These are phyloP conservation scores for Pangasius macronema DNA, from an alignment of 2,797 vertebrate species.

Conservation along the genomic window DNA sequence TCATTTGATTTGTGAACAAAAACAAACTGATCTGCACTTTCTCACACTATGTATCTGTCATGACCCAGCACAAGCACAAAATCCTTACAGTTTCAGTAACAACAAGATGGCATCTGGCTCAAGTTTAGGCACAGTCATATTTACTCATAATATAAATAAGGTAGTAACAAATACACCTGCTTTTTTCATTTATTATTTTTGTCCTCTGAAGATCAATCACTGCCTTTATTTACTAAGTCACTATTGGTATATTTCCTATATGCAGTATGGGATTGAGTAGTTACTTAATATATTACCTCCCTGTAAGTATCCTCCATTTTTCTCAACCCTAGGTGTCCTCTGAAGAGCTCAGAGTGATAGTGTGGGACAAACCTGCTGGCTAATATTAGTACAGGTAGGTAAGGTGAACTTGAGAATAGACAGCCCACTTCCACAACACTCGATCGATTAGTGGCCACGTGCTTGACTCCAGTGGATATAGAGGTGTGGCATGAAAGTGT, in stretches of 20 bases:
- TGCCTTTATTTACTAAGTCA: neutral
- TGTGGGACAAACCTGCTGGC: neutral
- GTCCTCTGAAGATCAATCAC: neutral
- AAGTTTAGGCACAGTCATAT: neutral
- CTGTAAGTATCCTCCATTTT: neutral
- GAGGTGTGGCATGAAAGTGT: neutral
- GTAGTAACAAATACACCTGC: neutral
- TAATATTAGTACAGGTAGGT: neutral
- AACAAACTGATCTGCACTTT: neutral
- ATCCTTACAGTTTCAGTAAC: neutral
- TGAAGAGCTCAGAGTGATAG: neutral
- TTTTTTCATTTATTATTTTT: neutral
- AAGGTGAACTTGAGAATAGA: neutral
- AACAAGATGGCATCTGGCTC: neutral
- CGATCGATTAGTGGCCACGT: neutral
- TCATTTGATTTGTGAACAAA: neutral
- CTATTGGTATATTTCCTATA: neutral
- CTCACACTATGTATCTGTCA: neutral
- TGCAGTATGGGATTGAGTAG: neutral
- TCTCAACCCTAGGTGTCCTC: neutral
- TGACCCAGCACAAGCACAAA: neutral
- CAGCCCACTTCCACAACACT: neutral
- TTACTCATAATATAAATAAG: neutral
- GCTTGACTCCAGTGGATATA: neutral
- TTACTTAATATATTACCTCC: too few species aligned